Base-by-base conservation (phyloP, 1,140 invertebrate species). In the Achatina immaculata region DNA sequence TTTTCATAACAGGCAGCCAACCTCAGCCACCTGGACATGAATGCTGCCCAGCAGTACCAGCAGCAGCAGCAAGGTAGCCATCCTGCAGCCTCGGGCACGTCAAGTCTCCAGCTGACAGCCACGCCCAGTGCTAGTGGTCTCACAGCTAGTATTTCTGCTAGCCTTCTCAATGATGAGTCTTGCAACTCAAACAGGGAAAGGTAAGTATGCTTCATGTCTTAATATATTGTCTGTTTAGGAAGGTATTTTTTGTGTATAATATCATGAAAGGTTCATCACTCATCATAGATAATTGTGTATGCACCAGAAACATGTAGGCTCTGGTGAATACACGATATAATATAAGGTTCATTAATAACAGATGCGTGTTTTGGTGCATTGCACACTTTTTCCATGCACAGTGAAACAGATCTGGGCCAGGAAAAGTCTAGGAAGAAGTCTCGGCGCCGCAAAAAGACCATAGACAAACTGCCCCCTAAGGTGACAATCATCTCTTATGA, bases 21-120 rank as follows among this genome's bases (percentile, higher is more conserved):
- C 66, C 78, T 89, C 43, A 85, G 83, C 43, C 86, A 88, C 36
- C 80, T 89, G 43, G 88, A 89, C 66, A 84, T 89, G 58, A 24
- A 78, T 42, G 85, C 87, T 42, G 88, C 88, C 34, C 88, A 89
- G 42, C 87, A 88, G 58, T 68, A 82, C 73, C 87, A 88, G 74
- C 76, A 83, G 24, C 82, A 82, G 40, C 73, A 58, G 45, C 51
- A 62, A 36, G 76, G 58, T 68, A 78, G 65, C 51, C n/a, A n/a
- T n/a, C 43, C 3, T 55, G 40, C 28, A 11, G 38, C n/a, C 40
- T 62, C 69, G n/a, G n/a, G 45, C 72, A 43, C 74, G 65, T 36
- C 9, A 72, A 78, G 16, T 19, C 48, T 66, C 28, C 48, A 34
- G 76, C 72, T 40, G 48, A 36, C 72, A 31, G 36, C 83, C 62